Conservation (phyloP, 2,797 vertebrate species). For the Glyptemys insculpta region DNA sequence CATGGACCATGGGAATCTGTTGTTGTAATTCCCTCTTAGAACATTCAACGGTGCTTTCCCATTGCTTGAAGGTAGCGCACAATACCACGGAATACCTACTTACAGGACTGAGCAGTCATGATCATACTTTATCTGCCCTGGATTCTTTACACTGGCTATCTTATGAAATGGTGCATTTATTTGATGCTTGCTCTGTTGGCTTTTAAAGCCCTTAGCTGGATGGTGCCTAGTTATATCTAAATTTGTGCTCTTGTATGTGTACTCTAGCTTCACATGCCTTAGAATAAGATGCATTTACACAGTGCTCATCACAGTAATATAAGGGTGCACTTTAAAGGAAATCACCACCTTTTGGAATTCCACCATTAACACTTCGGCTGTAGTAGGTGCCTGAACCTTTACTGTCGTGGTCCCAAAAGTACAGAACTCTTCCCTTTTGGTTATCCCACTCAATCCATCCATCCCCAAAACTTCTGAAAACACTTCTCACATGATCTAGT, state of each 20-base stretch:
- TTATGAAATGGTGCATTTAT: background rate
- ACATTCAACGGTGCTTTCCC: background rate
- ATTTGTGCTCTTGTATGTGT: background rate
- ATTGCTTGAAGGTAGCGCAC: background rate
- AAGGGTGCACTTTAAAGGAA: background rate
- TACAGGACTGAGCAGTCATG: background rate
- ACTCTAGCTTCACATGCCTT: background rate
- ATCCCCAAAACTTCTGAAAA: background rate
- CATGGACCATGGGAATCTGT: background rate
- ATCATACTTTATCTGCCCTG: background rate
- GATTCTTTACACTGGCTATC: background rate
- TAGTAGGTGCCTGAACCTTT: background rate
- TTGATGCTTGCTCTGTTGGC: background rate
- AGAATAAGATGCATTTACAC: background rate
- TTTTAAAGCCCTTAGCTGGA: background rate
- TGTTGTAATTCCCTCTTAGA: background rate
- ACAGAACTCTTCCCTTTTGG: background rate
- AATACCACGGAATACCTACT: fast-evolving
- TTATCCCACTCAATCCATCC: background rate
- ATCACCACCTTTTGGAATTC: background rate
- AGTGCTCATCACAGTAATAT: background rate
- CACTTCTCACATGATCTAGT: background rate
- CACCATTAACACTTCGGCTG: background rate
- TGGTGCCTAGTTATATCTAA: background rate
- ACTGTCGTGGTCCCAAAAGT: background rate